Base-by-base conservation (phyloP, 2,113 vertebrate species). In the Meriones unguiculatus region DNA sequence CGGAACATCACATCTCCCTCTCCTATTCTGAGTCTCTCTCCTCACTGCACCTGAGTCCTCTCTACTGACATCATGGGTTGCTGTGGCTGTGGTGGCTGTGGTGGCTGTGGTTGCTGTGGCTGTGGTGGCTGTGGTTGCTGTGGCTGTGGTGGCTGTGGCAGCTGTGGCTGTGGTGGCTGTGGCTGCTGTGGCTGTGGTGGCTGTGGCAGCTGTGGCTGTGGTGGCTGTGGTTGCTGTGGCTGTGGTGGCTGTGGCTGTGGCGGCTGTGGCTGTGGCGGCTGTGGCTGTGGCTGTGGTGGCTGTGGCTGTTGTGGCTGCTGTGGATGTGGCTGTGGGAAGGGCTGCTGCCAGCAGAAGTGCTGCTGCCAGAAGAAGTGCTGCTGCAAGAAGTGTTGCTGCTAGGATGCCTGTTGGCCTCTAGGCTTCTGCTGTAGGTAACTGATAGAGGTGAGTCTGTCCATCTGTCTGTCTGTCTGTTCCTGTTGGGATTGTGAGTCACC, bases 401-500 rank as follows among this genome's bases (percentile, higher is more conserved):
- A 91, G 70, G 13, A 50, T 0, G 25, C 0, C 12, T 46, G 62
- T 0, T 50, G 0, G 1, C 8, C 28, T 3, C 72, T 65, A 41
- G 7, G 24, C 35, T 35, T 52, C 62, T 35, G 32, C 54, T 41
- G 0, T 0, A 24, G 64, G 54, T 35, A 64, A 73, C 30, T 57
- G 67, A 9, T 38, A 28, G 32, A 73, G 86, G 67, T 72, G 86
- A 73, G 86, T 72, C 30, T 69, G 62, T 7, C 73, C 28, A 8
- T 41, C 52, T 81, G 30, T 32, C 64, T 72, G 25, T 41, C 65
- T 15, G 7, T 86, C 67, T 72, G 30, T 9, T 85, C 38, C 67
- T 64, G 24, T 70, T 50, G 41, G 41, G 75, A 50, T 12, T 50
- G 41, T 30, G 11, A 82, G 54, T 59, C 35, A 82, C 38, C 25